A percentile compares a stretch with the other conserved stretches of the same genome.
phyloP scores from a whole-genome alignment of 2,888 invertebrate species.

The Morpho achilles region DNA sequence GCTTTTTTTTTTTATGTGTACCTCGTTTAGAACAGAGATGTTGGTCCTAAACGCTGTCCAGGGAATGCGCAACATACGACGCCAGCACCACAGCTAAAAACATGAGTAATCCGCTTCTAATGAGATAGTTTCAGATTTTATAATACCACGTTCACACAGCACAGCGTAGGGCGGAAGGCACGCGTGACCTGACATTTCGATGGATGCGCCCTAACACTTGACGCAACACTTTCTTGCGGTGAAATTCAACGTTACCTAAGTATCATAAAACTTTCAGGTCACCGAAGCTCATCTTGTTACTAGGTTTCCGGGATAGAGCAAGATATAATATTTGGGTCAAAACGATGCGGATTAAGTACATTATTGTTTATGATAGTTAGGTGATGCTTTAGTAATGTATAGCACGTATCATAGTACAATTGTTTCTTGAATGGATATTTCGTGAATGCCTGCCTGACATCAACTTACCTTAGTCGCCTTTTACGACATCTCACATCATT shows the following conservation, averaged over 20 bases:
- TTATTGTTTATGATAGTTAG: not conserved
- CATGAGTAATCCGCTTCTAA: constrained; percentile 15
- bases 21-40: too few species aligned
- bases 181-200: constrained; percentile 44
- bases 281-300: constrained; percentile 14
- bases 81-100: too few species aligned
- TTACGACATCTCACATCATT: too few species aligned
- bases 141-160: constrained; percentile 56
- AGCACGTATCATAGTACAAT: too few species aligned
- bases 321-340: constrained; percentile 11
- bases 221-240: constrained; percentile 36
- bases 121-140: constrained; percentile 23
- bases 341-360: constrained; percentile 3
- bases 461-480: too few species aligned
- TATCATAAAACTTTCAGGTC: constrained; percentile 26
- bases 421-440: not conserved
- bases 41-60: too few species aligned
- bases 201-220: constrained; percentile 47
- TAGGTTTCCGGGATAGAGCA: constrained; percentile 24
- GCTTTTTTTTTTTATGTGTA: too few species aligned
- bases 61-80: too few species aligned
- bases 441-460: too few species aligned
- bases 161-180: constrained; percentile 39
- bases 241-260: constrained; percentile 29
- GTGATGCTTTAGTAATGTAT: too few species aligned